Base-by-base conservation (phyloP, 2,113 vertebrate species). In the Proteles cristata region DNA sequence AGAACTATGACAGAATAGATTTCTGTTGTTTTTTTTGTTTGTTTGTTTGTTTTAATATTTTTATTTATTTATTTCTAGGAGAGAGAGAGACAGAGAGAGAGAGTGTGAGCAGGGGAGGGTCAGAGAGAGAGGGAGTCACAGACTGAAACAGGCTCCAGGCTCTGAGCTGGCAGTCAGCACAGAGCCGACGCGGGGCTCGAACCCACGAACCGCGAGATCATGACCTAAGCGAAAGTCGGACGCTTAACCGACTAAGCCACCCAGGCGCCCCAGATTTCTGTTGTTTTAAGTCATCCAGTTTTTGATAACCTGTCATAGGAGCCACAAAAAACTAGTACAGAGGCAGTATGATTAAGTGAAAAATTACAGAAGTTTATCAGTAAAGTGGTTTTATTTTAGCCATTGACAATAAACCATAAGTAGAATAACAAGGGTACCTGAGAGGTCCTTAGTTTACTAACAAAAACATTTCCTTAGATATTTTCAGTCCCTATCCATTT, bases 351-450 rank as follows among this genome's bases (percentile, higher is more conserved):
- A 73, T 28, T 33, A 74, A 58, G 31, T 81, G n/a, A 87, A 87
- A 73, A 65, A n/a, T 87, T 43, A 53, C 4, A 28, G 28, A 87
- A 53, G 43, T 66, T 65, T 45, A 35, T 66, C 55, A 88, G 43
- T 45, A 55, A 94, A 80, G 65, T 86, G 35, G n/a, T 90, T 73
- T 86, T 85, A 77, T 90, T 90, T 81, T 28, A 86, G 7, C n/a
- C n/a, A 8, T 8, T 25, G 73, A 55, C 23, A 65, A 14, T 90
- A 80, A 65, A 15, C 39, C n/a, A 2, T 73, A 66, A 68, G n/a
- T 55, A 87, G 65, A 66, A 55, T 81, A 94, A n/a, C 31, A 66
- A 28, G 79, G 25, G 8, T 53, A 55, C 86, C n/a, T 45, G 31
- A 96, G 17, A 94, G 10, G 45, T 53, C 45, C 53, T 66, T 53